Percentiles rank a stretch among this genome's conserved stretches.
Evolutionary conservation across 2,797 vertebrate species (phyloP).

Genomic region (Sebastes reedi): DNA sequence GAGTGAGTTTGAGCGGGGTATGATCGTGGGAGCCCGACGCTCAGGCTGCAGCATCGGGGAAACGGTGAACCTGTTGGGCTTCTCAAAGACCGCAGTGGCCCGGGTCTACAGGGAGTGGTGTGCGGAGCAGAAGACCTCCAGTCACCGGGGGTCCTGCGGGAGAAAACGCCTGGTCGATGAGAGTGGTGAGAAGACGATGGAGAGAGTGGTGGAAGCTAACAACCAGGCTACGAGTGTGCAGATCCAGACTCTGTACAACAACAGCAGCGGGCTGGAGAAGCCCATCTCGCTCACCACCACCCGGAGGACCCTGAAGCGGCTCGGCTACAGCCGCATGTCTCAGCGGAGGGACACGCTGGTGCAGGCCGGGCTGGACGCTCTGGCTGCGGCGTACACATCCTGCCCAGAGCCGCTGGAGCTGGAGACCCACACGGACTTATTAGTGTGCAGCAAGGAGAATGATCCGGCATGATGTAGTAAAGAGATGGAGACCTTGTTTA

Average conservation of each 20-base stretch:
- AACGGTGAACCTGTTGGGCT: conserved; percentile 26
- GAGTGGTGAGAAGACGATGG: conserved; percentile 25
- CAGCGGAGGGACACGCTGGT: not conserved
- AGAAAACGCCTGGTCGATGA: conserved; percentile 50
- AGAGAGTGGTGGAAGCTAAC: conserved; percentile 50
- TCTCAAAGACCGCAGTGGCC: conserved; percentile 45
- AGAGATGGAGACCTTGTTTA: not conserved
- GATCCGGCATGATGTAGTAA: not conserved
- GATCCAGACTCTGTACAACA: conserved; percentile 54
- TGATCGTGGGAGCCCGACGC: conserved; percentile 38
- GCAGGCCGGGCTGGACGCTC: conserved; percentile 9
- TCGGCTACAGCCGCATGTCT: conserved; percentile 38
- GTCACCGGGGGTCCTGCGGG: conserved; percentile 32
- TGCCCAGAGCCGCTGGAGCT: not conserved
- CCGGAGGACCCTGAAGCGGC: conserved; percentile 45
- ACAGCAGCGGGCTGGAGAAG: conserved; percentile 24
- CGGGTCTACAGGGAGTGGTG: conserved; percentile 57
- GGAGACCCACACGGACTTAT: not conserved
- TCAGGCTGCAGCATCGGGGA: conserved; percentile 51
- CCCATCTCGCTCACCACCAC: conserved; percentile 50
- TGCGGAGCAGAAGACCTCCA: conserved; percentile 44
- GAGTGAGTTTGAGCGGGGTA: conserved; percentile 50
- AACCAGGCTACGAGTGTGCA: conserved; percentile 23
- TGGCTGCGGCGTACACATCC: not conserved
- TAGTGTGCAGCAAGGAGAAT: not conserved